Base-by-base conservation (phyloP, 2,113 vertebrate species). In the Marmota monax region DNA sequence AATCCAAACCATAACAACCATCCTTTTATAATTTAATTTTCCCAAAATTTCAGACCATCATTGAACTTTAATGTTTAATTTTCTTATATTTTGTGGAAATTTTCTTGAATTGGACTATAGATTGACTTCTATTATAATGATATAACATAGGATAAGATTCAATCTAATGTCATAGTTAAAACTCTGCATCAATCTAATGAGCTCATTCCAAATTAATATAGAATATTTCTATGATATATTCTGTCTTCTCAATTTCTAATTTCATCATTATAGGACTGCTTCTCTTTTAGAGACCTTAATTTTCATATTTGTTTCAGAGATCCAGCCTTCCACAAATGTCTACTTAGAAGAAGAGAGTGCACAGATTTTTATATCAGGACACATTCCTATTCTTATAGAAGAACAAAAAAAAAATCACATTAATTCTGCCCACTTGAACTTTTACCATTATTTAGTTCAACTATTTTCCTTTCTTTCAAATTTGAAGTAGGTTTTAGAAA, bases 221-320 rank as follows among this genome's bases (percentile, higher is more conserved):
- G 37, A 80, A 88, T 80, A 92, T 79, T 96, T 82, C 61, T 58
- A 16, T 63, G 22, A 51, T 80, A 87, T 37, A n/a, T 94, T 90
- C 13, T 92, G 29, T 39, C 39, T 69, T 74, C 45, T 58, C 23
- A 48, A 13, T 84, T 92, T 92, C 22, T 18, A 76, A 18, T 88
- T 42, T 51, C 20, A 82, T 14, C 2, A 13, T 23, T 12, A 7
- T 3, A 94, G 82, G 4, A 42, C 23, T 69, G 0, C 6, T 23
- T 1, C 16, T 76, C 27, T 58, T 82, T 74, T 56, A 63, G 17
- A 79, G 4, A 84, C 61, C 3, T 1, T 76, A 39, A 88, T 58
- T 65, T 65, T 8, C 37, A 77, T 63, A 37, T 16, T 67, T 1
- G 37, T 25, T 39, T 17, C 39, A 58, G 65, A 72, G 23, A 42